Conservation (phyloP, 2,113 vertebrate genomes). For the Rattus norvegicus region DNA sequence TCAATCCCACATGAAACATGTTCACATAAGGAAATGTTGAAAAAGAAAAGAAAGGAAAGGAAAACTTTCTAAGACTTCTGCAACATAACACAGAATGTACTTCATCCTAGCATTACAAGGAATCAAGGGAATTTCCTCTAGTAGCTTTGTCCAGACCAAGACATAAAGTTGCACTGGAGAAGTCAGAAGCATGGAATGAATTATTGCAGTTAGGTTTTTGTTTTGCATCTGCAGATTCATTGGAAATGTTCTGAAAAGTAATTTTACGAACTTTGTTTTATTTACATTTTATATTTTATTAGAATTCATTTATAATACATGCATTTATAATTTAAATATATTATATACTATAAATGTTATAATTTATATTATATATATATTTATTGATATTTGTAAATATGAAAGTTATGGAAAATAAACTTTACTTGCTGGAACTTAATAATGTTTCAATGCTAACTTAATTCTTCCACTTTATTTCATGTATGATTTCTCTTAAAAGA, state of each 20-base stretch:
- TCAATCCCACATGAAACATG: not conserved
- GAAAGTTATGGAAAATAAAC: constrained; percentile 24
- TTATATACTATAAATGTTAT: too few relatives aligned
- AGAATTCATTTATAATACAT: not conserved
- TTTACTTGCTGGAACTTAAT: not conserved
- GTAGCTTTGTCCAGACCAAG: not conserved
- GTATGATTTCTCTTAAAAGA: not conserved
- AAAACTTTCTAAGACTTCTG: not conserved
- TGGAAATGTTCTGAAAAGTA: not conserved
- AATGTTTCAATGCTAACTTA: not conserved
- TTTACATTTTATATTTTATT: not conserved
- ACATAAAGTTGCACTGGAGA: not conserved
- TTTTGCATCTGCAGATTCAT: not conserved
- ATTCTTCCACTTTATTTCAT: not conserved
- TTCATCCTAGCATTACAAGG: not conserved
- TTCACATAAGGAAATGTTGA: not conserved
- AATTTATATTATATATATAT: too few relatives aligned
- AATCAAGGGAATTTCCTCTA: not conserved
- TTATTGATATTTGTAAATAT: not conserved
- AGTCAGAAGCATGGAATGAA: not conserved
- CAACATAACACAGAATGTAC: not conserved
- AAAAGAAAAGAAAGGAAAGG: not conserved
- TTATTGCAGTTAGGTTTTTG: not conserved
- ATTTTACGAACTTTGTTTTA: constrained; percentile 30
- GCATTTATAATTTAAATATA: too few relatives aligned